Evolutionary conservation across 2,113 vertebrate species (phyloP).

Genomic region (Dendropsophus ebraccatus): DNA sequence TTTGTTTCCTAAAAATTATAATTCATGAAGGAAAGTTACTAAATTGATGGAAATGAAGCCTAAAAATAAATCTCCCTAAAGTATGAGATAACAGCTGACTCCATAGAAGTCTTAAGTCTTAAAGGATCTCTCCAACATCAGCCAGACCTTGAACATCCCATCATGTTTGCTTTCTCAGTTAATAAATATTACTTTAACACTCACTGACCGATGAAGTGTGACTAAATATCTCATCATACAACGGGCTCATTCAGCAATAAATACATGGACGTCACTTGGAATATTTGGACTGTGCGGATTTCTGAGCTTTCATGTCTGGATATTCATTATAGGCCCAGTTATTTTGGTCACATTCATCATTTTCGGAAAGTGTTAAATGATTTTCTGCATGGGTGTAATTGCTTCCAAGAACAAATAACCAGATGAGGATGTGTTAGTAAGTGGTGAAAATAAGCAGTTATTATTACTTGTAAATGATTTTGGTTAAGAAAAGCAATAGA

Average conservation of each 20-base stretch:
- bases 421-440: neutral
- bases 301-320: slow-evolving; percentile 34
- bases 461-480: neutral
- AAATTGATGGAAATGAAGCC: neutral
- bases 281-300: slow-evolving; percentile 24
- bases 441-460: neutral
- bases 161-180: slow-evolving; percentile 52
- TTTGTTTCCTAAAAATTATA: neutral
- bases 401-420: neutral
- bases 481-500: neutral
- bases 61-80: slow-evolving; percentile 26
- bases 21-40: no score
- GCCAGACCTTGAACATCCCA: slow-evolving; percentile 14
- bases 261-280: slow-evolving; percentile 29
- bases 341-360: slow-evolving; percentile 27
- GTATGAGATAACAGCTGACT: slow-evolving; percentile 5
- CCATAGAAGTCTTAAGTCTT: neutral
- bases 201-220: slow-evolving; percentile 42
- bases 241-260: slow-evolving; percentile 44
- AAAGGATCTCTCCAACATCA: neutral
- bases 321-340: neutral
- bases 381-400: neutral
- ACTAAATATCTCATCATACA: slow-evolving; percentile 52
- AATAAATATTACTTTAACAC: slow-evolving; percentile 50
- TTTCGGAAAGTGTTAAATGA: neutral